Base-by-base conservation (phyloP, 2,113 vertebrate species). In the Paedocypris sp. region DNA sequence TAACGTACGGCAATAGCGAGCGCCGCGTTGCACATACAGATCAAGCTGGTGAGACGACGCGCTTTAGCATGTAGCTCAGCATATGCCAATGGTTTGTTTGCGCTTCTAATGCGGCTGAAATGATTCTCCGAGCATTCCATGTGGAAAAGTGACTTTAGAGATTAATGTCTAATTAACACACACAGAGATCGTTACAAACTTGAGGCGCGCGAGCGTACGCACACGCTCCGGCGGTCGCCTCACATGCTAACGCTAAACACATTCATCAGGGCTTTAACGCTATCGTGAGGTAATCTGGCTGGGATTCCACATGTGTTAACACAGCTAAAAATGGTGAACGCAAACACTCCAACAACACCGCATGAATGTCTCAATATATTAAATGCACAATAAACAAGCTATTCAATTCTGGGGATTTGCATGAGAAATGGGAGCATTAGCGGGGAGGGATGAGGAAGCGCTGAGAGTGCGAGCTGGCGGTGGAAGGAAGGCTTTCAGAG, bases 391-490 rank as follows among this genome's bases (percentile, higher is more conserved):
- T 81, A 82, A 83, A 84, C 80, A 84, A 79, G 68, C 79, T 62
- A 77, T 83, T 83, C 76, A 84, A 63, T 80, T 74, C 68, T 32
- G 42, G 60, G 81, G 82, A 84, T 85, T 84, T 85, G 85, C 85
- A 81, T 85, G 73, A 71, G 77, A 77, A 83, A 81, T 72, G 76
- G 60, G 68, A 74, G 78, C 68, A 84, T 83, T 81, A 80, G 75
- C 3, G 20, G 9, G 48, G 42, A 60, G 53, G 41, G 29, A 79
- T 75, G 67, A 70, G 75, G 26, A 71, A 49, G 68, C 75, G 59
- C 59, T 68, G 47, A 73, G 75, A 70, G 69, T 36, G 47, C 20
- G 38, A 51, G 51, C 61, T 68, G 32, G 32, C n/a, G 60, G 74
- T 25, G 59, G 70, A 75, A 63, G 42, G 29, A 67, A 70, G 61